phyloP scores from a whole-genome alignment of 2,113 vertebrate genomes.

The Nettapus auritus region DNA sequence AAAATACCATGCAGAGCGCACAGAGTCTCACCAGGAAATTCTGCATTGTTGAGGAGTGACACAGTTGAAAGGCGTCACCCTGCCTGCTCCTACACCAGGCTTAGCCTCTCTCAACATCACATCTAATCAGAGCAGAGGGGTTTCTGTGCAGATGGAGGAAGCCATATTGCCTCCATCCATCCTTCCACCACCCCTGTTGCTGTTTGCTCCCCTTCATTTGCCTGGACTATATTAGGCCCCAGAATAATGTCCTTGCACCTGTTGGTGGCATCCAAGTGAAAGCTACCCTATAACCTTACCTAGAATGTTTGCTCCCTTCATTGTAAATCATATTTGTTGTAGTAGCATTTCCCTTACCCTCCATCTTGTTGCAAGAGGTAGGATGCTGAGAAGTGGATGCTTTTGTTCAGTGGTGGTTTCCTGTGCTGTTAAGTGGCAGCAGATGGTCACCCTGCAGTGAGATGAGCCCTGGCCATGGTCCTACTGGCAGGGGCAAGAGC shows the following conservation, averaged over 20 bases:
- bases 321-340: not conserved
- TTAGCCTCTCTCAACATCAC: not conserved
- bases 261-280: not conserved
- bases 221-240: not conserved
- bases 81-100: not conserved
- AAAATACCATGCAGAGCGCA: not conserved
- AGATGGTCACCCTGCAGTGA: constrained; percentile 67
- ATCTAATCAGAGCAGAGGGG: not conserved
- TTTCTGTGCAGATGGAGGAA: constrained; percentile 5
- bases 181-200: not conserved
- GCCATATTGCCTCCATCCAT: not conserved
- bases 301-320: not conserved
- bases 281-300: not conserved
- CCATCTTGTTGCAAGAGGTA: constrained; percentile 61
- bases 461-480: constrained; percentile 71
- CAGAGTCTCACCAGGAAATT: constrained; percentile 9
- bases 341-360: not conserved
- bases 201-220: not conserved
- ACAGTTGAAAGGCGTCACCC: not conserved
- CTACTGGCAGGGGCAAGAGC: constrained; percentile 71
- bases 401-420: constrained; percentile 72
- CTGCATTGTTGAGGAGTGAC: not conserved
- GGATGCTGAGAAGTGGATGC: constrained; percentile 45
- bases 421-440: constrained; percentile 72
- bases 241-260: not conserved